Evolutionary conservation across 1,140 invertebrate species (phyloP), one percentile per base, ranked within the genome.

Genomic region (Drosophila pseudoananassae): DNA sequence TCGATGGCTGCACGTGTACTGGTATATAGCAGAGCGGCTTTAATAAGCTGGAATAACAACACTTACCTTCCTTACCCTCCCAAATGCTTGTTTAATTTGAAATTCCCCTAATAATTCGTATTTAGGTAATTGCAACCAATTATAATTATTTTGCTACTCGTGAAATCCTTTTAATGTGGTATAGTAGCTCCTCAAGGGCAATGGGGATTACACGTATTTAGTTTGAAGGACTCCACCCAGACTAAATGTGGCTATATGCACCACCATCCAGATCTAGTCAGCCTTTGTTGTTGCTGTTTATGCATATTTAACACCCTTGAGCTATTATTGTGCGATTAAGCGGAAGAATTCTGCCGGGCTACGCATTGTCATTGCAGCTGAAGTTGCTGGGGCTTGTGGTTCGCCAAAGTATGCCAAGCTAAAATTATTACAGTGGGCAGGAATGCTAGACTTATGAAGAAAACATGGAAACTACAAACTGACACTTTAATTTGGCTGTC

Each of bases 251-350:
- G 52, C 45, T 40, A 29, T 31, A 36, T 46, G 51, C 55, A 68
- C 25, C 33, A 31, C 8, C 31, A 59, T 54, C 38, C 68, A 38
- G 43, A 73, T 70, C 64, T 57, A 64, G 55, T 70, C 78, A 15
- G 53, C 31, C 54, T 53, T 53, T 60, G 71, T 60, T 76, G 55
- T 25, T 51, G 38, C 43, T 70, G 51, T 57, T 69, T 50, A 72
- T 51, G 50, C 53, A 60, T 76, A 79, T 84, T 84, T 77, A 85
- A 69, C 73, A 78, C 40, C 75, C 75, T 76, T 55, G 64, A 73
- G 78, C 78, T 68, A 88, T 76, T 75, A 83, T 88, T 83, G 79
- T 49, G 83, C 82, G 78, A 88, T 87, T 82, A 78, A 72, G 75
- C 52, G 70, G 31, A 82, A 82, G 59, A 82, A 82, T 75, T 88